Percentiles rank a stretch among this genome's conserved stretches.
phyloP scores from a whole-genome alignment of 1,140 invertebrate species.

The Brachionus manjavacas region DNA sequence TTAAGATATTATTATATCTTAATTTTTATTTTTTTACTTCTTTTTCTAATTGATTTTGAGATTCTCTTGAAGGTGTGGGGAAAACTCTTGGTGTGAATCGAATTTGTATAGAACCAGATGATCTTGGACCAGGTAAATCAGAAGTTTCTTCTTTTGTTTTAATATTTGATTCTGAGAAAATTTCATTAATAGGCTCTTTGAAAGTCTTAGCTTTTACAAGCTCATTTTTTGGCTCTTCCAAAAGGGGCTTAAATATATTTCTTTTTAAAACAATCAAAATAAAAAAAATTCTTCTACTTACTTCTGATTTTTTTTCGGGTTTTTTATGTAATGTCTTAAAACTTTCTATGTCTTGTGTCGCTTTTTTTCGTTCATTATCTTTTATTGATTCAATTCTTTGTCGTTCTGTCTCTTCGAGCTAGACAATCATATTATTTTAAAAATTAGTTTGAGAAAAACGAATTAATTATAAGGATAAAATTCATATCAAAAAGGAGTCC shows the following conservation, averaged over 20 bases:
- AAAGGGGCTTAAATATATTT: not conserved
- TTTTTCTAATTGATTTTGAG: constrained; percentile 67
- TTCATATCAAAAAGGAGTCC: too few relatives aligned
- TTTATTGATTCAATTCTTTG: constrained; percentile 56
- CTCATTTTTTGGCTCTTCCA: not conserved
- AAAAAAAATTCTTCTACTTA: too few relatives aligned
- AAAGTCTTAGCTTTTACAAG: constrained; percentile 43
- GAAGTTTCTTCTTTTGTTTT: constrained; percentile 1
- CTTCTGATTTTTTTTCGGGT: not conserved
- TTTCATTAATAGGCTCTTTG: constrained; percentile 44
- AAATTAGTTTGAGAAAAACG: not conserved
- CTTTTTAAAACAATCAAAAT: too few relatives aligned
- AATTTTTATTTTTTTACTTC: constrained; percentile 64
- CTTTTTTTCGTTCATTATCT: constrained; percentile 61
- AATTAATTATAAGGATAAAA: not conserved
- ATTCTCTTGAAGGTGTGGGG: constrained; percentile 76
- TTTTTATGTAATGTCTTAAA: not conserved
- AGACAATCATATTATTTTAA: constrained; percentile 51
- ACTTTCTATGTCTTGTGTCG: constrained; percentile 63
- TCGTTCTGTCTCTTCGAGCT: constrained; percentile 64
- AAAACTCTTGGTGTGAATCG: constrained; percentile 72
- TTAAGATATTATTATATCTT: not conserved
- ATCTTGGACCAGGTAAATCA: constrained; percentile 50
- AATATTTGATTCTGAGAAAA: not conserved
- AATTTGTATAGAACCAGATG: constrained; percentile 52